Evolutionary conservation across 2,113 vertebrate genomes (phyloP).

Genomic region (Oceanodroma tethys): DNA sequence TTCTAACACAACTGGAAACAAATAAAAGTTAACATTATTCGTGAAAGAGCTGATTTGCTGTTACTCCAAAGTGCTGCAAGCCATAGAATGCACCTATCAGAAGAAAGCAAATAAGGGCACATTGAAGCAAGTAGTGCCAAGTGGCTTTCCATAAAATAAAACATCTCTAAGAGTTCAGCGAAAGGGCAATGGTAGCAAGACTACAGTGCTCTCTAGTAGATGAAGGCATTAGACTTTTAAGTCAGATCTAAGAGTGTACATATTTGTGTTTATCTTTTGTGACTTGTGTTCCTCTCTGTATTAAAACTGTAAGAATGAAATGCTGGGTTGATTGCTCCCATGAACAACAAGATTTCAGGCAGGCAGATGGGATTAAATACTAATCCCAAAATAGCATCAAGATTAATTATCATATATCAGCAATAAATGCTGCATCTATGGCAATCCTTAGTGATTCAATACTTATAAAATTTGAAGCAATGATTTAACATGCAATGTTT

Average conservation of each 20-base stretch:
- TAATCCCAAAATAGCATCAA: not conserved
- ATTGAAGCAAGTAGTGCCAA: not conserved
- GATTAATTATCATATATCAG: not conserved
- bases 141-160: not conserved
- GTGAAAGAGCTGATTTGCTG: not conserved
- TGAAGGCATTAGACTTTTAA: not conserved
- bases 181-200: constrained; percentile 29
- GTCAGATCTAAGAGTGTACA: not conserved
- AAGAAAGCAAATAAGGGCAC: not conserved
- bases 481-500: not conserved
- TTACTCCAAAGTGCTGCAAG: not conserved
- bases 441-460: not conserved
- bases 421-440: not conserved
- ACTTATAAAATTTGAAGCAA: not conserved
- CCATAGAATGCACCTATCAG: not conserved
- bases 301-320: not conserved
- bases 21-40: not conserved
- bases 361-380: not conserved
- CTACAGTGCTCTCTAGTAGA: not conserved
- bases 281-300: not conserved
- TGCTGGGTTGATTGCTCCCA: not conserved
- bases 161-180: not conserved
- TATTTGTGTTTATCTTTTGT: not conserved
- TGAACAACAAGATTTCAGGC: not conserved
- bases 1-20: not conserved